Base-by-base conservation (phyloP, 2,113 vertebrate species). In the Hippocampus zosterae region DNA sequence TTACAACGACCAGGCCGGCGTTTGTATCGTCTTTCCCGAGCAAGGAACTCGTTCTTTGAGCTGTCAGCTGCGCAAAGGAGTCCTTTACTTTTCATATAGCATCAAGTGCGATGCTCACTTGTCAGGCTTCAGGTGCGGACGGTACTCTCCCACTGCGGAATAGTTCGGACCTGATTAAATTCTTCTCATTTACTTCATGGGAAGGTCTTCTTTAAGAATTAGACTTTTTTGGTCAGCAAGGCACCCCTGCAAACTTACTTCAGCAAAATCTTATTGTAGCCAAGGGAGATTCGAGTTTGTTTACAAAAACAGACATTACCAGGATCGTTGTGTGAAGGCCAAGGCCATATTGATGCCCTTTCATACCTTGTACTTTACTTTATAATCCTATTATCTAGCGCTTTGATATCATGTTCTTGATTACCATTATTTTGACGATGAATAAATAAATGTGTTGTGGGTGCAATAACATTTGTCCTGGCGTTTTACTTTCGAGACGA, bases 41-140 rank as follows among this genome's bases (percentile, higher is more conserved):
- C 63, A 74, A 72, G 92, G 92, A 62, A 82, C 50, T 48, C 87
- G 87, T 59, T 87, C 87, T 2, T 67, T 89, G 3, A 91, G 91
- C 74, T 93, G 92, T 67, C 86, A 86, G 75, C 83, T 93, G 42
- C 85, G 27, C 0, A 87, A 71, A 72, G 92, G 91, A 25, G 85
- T 92, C 40, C 81, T 93, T 29, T 90, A 92, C 70, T 92, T 91
- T 69, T 86, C 81, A 27, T 93, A 93, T 78, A 81, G 23, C 0
- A 61, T 88, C 21, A 79, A 59, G 29, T 93, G 92, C 61, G 89
- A 92, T 9, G 64, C 85, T 41, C 87, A 92, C 62, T 78, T 93
- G 76, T 90, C 88, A 3, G 92, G 92, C 21, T 84, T 83, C 33
- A 85, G 87, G 61, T 93, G 92, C 72, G 87, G 86, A 68, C 77